Evolutionary conservation across 2,113 vertebrate species (phyloP).

Genomic region (Caloenas nicobarica): DNA sequence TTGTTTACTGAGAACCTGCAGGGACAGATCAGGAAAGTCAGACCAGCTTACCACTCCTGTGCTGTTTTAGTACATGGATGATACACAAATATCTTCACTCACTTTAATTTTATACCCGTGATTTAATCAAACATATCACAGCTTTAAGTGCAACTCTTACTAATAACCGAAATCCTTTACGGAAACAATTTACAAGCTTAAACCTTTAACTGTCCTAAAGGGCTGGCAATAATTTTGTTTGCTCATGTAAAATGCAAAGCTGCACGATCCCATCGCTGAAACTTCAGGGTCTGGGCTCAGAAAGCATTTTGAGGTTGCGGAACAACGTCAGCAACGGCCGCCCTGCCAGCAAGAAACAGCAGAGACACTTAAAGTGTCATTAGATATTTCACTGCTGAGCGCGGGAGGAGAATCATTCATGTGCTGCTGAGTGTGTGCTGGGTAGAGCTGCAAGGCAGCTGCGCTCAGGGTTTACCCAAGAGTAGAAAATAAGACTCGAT

Average conservation of each 20-base stretch:
- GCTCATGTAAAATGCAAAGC: background rate
- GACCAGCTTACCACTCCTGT: background rate
- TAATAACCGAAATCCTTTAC: background rate
- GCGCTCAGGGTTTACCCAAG: background rate
- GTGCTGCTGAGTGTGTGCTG: no score
- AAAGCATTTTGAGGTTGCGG: background rate
- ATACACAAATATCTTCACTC: background rate
- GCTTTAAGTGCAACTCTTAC: background rate
- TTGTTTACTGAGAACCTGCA: conserved; percentile 92
- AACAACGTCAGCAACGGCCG: background rate
- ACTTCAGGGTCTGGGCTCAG: background rate
- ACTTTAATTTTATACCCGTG: background rate
- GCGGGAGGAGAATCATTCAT: background rate
- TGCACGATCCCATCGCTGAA: background rate
- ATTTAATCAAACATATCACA: background rate
- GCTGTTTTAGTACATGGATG: background rate
- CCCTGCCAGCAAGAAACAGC: background rate
- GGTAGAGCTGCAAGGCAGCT: no score
- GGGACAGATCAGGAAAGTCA: background rate
- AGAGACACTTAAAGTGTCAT: background rate
- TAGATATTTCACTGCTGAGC: background rate
- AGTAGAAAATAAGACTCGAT: background rate
- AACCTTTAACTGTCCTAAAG: background rate
- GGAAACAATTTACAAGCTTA: background rate
- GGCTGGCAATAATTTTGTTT: background rate